Percentiles rank a stretch among this genome's conserved stretches.
Conservation (phyloP, 2,888 invertebrate species). For the Phengaris alcon region DNA sequence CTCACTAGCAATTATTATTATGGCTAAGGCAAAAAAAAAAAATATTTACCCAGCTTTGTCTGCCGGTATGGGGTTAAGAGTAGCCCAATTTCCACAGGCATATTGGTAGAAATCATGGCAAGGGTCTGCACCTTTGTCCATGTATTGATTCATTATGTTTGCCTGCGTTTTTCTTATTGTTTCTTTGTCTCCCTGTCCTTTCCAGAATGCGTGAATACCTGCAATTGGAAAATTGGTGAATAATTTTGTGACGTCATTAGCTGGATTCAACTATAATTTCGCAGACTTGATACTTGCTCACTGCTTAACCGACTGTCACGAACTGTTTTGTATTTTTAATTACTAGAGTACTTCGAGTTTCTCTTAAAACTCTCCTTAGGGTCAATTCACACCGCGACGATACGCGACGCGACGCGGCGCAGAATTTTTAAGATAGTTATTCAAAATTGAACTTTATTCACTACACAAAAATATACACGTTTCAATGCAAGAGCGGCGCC, state of each 20-base stretch:
- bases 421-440: too few relatives aligned
- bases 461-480: too few relatives aligned
- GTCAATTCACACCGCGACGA: too few relatives aligned
- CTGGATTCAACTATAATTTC: not conserved
- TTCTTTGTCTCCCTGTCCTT: slow-evolving; percentile 75
- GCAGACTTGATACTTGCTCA: not conserved
- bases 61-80: slow-evolving; percentile 90
- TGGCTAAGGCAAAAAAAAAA: not conserved
- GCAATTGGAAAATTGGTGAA: slow-evolving; percentile 9
- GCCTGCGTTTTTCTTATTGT: slow-evolving; percentile 82
- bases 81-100: slow-evolving; percentile 92
- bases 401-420: too few relatives aligned
- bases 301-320: not conserved
- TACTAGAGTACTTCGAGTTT: too few relatives aligned
- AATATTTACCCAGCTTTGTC: slow-evolving; percentile 85
- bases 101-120: slow-evolving; percentile 92
- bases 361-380: too few relatives aligned
- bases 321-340: not conserved
- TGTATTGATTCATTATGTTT: slow-evolving; percentile 86
- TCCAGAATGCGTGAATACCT: slow-evolving; percentile 80
- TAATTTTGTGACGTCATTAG: not conserved
- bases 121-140: slow-evolving; percentile 86
- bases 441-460: too few relatives aligned
- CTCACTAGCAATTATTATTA: not conserved
- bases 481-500: too few relatives aligned